Evolutionary conservation across 2,113 vertebrate genomes (phyloP).

Genomic region (Nycticorax nycticorax): DNA sequence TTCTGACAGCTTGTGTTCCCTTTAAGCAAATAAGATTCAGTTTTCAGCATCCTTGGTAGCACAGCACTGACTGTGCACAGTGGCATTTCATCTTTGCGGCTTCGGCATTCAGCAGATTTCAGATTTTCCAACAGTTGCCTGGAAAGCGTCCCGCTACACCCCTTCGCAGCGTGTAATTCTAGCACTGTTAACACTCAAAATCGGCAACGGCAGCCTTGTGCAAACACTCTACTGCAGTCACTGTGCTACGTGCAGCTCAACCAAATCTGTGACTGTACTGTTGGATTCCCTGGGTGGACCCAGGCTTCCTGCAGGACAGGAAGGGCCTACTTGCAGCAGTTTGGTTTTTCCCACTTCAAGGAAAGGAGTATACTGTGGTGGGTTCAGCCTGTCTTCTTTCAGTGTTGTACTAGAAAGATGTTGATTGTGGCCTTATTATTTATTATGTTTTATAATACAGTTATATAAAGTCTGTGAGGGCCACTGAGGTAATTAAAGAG

Average conservation of each 20-base stretch:
- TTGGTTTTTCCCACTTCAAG: neutral
- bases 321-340: neutral
- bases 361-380: neutral
- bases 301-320: neutral
- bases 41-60: neutral
- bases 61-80: neutral
- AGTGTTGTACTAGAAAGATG: neutral
- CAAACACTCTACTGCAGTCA: neutral
- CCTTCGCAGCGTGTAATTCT: neutral
- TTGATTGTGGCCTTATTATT: neutral
- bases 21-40: neutral
- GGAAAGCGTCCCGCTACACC: neutral
- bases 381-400: neutral
- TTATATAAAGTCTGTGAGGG: neutral
- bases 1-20: neutral
- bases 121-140: conserved; percentile 31
- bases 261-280: neutral
- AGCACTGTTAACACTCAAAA: neutral
- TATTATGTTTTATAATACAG: neutral
- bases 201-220: neutral
- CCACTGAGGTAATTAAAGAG: neutral
- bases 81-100: neutral
- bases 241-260: neutral
- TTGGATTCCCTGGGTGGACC: neutral
- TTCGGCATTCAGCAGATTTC: neutral